Base-by-base conservation (phyloP, 2,113 vertebrate genomes). In the Paralichthys olivaceus region DNA sequence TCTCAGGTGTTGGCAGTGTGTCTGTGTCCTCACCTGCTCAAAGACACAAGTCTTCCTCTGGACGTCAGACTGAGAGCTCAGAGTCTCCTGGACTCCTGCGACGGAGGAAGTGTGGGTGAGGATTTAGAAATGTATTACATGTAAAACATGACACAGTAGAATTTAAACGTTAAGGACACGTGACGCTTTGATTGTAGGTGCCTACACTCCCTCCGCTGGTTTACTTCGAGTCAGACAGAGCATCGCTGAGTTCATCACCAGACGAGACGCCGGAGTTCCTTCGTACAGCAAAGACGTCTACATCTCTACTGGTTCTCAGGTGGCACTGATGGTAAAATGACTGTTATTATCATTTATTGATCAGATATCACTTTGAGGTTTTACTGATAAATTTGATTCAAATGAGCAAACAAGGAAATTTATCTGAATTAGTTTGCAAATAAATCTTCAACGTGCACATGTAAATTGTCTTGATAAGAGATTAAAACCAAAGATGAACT, bases 51-150 rank as follows among this genome's bases (percentile, higher is more conserved):
- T 37, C 54, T 94, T 55, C 80, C 90, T 59, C 23, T 47, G 65
- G 93, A 94, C 19, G 90, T 88, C 34, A 64, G 71, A 17, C 66
- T 55, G 53, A 89, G 92, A 60, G 91, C 90, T 68, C 81, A 72
- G 84, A 80, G 34, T 40, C 64, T 94, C 29, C 79, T 94, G 29
- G 56, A 74, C 37, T 75, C 59, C 28, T 93, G 91, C 59, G 85
- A 84, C 23, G 92, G 92, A 64, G 69, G 62, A 23, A 94, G 91
- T 69, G 43, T 92, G 11, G 93, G 93, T 93, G 67, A 85, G 76
- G 8, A 56, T 13, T 11, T 0, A 56, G 4, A 4, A 8, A n/a
- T 53, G 20, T 4, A 4, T 57, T 2, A 45, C 53, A 29, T 75
- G n/a, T 28, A 20, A 55, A 65, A 64, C 1, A 2, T 1, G 51